Conservation (phyloP, 1,140 invertebrate genomes). For the Bombus balteatus region DNA sequence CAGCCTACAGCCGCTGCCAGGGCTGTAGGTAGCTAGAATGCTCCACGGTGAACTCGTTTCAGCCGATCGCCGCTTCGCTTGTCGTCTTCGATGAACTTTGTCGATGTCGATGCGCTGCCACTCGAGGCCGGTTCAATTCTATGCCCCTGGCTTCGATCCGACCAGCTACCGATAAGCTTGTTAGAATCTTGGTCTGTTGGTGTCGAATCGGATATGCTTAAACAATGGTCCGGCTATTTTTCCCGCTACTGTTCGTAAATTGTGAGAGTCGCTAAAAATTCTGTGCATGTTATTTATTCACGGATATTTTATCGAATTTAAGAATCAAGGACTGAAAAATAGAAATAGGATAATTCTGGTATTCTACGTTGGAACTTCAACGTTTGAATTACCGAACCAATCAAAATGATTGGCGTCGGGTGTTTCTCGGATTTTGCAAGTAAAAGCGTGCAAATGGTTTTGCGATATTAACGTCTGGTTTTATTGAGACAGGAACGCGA, state of each 20-base stretch:
- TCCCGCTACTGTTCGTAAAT: neutral
- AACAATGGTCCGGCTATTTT: neutral
- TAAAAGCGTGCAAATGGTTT: no score
- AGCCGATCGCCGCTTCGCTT: constrained; percentile 55
- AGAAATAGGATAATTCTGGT: neutral
- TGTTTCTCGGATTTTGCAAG: no score
- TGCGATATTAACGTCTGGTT: no score
- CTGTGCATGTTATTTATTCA: neutral
- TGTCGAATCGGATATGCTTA: neutral
- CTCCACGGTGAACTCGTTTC: constrained; percentile 63
- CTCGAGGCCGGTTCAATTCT: constrained; percentile 34
- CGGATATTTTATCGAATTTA: neutral
- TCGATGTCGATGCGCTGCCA: constrained; percentile 39
- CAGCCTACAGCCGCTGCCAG: constrained; percentile 69
- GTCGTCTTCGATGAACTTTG: constrained; percentile 51
- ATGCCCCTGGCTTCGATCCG: constrained; percentile 33
- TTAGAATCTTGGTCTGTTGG: constrained; percentile 6
- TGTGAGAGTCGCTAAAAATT: neutral
- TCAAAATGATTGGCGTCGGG: no score
- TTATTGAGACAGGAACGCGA: no score
- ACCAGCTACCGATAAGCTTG: constrained; percentile 3
- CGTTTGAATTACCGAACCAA: neutral
- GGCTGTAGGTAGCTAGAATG: constrained; percentile 66
- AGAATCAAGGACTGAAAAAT: neutral
- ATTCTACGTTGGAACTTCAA: neutral